Evolutionary conservation across 1,140 invertebrate genomes (phyloP).

Genomic region (Linepithema humile): DNA sequence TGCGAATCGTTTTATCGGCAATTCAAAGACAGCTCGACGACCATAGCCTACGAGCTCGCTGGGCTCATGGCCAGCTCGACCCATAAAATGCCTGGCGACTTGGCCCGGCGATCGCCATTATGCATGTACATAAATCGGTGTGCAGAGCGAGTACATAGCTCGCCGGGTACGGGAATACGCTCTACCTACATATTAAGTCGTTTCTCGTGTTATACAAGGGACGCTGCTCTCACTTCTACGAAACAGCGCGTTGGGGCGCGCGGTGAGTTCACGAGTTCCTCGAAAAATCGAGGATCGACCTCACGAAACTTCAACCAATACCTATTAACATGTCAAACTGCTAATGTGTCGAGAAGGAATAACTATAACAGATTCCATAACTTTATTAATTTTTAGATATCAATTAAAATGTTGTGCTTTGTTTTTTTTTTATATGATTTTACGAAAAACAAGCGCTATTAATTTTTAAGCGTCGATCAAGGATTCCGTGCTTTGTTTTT

Average conservation of each 20-base stretch:
- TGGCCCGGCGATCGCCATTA: slow-evolving; percentile 55
- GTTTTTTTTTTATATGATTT: too few relatives aligned
- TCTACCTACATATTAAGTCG: slow-evolving; percentile 52
- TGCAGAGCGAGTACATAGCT: slow-evolving; percentile 37
- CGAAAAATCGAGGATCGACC: slow-evolving; percentile 1
- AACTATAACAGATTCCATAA: not conserved
- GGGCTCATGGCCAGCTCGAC: slow-evolving; percentile 23
- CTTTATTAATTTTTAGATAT: not conserved
- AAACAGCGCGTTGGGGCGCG: slow-evolving; percentile 1
- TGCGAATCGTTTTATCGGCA: not conserved
- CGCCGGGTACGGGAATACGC: slow-evolving; percentile 33
- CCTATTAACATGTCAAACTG: too few relatives aligned
- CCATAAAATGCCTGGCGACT: slow-evolving; percentile 47
- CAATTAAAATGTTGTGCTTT: slow-evolving; percentile 3
- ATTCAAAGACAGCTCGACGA: not conserved
- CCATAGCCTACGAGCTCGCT: not conserved
- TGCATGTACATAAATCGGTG: slow-evolving; percentile 54
- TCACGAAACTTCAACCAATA: slow-evolving; percentile 69
- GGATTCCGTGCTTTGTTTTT: slow-evolving; percentile 7
- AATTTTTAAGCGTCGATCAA: slow-evolving; percentile 11
- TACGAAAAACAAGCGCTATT: not conserved
- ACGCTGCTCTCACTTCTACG: slow-evolving; percentile 48
- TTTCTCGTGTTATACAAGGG: slow-evolving; percentile 45
- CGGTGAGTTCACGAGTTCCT: not conserved
- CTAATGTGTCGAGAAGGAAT: too few relatives aligned